Percentiles rank a stretch among this genome's conserved stretches.
phyloP scores from a whole-genome alignment of 2,888 invertebrate genomes.

The Eupithecia insigniata region DNA sequence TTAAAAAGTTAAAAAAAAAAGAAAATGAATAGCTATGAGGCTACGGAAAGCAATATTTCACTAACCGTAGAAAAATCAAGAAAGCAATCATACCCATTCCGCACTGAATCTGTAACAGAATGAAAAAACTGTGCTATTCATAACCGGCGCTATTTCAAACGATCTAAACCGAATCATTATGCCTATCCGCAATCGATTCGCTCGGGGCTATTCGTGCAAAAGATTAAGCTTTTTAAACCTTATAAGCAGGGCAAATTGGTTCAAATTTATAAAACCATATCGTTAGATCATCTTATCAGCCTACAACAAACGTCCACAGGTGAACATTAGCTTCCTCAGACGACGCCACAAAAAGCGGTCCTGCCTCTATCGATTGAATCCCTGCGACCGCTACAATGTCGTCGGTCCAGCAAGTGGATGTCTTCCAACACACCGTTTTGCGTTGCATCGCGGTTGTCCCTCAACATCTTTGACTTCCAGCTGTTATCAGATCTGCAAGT shows the following conservation, averaged over 20 bases:
- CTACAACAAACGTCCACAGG: not conserved
- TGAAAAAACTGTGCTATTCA: slow-evolving; percentile 35
- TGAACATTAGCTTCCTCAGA: not conserved
- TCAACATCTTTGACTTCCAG: not conserved
- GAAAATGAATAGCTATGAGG: no score
- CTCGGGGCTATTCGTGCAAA: not conserved
- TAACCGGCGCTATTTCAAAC: slow-evolving; percentile 33
- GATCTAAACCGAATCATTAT: slow-evolving; percentile 35
- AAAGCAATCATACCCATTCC: not conserved
- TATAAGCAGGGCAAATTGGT: not conserved
- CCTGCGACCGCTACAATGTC: not conserved
- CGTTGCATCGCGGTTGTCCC: not conserved
- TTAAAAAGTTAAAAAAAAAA: no score
- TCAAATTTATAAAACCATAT: not conserved
- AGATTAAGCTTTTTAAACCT: not conserved
- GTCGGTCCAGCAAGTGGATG: not conserved
- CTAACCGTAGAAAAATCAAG: not conserved
- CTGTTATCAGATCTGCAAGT: not conserved
- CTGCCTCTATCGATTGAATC: no score
- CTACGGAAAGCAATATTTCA: slow-evolving; percentile 15
- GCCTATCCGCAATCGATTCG: not conserved
- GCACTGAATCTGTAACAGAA: slow-evolving; percentile 21
- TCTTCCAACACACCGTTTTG: not conserved
- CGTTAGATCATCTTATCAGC: not conserved
- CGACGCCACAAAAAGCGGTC: not conserved